phyloP scores from a whole-genome alignment of 2,888 invertebrate species.

The Pteria penguin region DNA sequence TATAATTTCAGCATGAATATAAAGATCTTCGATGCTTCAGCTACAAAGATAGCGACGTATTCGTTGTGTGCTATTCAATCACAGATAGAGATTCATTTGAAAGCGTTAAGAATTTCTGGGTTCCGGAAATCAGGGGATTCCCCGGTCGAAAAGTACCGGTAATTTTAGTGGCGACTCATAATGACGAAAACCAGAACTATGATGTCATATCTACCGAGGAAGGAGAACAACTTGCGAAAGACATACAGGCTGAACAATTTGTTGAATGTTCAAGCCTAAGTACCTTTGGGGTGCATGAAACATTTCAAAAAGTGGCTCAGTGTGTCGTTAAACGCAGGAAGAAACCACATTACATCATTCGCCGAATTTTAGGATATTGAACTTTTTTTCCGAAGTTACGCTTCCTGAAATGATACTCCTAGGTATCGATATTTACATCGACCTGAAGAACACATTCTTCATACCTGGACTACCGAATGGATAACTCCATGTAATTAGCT shows the following conservation, averaged over 20 bases:
- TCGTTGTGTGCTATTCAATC: slow-evolving; percentile 68
- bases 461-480: too few species aligned
- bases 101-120: slow-evolving; percentile 65
- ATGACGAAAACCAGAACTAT: slow-evolving; percentile 59
- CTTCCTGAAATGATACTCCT: too few species aligned
- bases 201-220: slow-evolving; percentile 43
- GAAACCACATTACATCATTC: slow-evolving; percentile 52
- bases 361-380: slow-evolving; percentile 44
- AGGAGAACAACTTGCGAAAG: slow-evolving; percentile 57
- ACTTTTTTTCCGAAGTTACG: too few species aligned
- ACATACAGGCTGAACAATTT: slow-evolving; percentile 62
- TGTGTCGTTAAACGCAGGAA: slow-evolving; percentile 58
- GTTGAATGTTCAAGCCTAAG: slow-evolving; percentile 61
- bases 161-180: slow-evolving; percentile 68
- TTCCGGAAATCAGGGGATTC: slow-evolving; percentile 67
- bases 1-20: slow-evolving; percentile 63
- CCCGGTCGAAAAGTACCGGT: slow-evolving; percentile 64
- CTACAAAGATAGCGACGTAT: slow-evolving; percentile 60
- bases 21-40: slow-evolving; percentile 60
- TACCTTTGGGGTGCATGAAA: slow-evolving; percentile 53
- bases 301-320: slow-evolving; percentile 62
- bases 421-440: too few species aligned
- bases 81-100: slow-evolving; percentile 67
- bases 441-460: too few species aligned
- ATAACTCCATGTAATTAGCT: too few species aligned